A percentile compares a stretch with the other conserved stretches of the same genome.
phyloP scores from a whole-genome alignment of 2,113 vertebrate species.

The Hippocampus guttulatus region DNA sequence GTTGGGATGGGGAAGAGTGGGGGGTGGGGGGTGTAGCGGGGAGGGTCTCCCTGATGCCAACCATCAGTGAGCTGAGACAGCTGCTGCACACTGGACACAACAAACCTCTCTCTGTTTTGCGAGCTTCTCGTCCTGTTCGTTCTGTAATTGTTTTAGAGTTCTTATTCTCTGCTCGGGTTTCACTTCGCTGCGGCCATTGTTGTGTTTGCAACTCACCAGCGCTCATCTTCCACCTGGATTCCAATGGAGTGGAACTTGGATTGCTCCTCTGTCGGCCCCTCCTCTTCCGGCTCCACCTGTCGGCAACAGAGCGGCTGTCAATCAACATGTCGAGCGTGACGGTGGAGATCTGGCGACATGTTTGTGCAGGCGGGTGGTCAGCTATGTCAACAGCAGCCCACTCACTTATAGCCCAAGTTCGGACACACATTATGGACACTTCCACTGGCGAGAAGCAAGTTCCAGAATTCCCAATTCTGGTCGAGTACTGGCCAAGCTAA shows the following conservation, averaged over 20 bases:
- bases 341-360: not conserved
- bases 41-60: slow-evolving; percentile 54
- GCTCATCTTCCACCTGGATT: slow-evolving; percentile 96
- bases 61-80: slow-evolving; percentile 58
- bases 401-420: not conserved
- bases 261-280: slow-evolving; percentile 74
- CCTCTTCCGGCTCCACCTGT: slow-evolving; percentile 92
- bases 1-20: no score
- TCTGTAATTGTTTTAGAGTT: not conserved
- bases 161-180: slow-evolving; percentile 23
- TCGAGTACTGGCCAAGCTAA: no score
- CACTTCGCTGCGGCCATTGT: slow-evolving; percentile 6
- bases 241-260: slow-evolving; percentile 97
- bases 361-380: not conserved
- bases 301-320: slow-evolving; percentile 17
- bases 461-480: no score
- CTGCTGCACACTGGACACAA: slow-evolving; percentile 47
- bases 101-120: slow-evolving; percentile 38
- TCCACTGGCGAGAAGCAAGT: not conserved
- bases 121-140: slow-evolving; percentile 14
- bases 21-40: slow-evolving; percentile 26
- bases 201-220: slow-evolving; percentile 79
- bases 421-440: not conserved
- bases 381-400: not conserved
- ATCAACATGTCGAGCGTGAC: not conserved